phyloP scores from a whole-genome alignment of 2,113 vertebrate species.

The Aldabrachelys gigantea region DNA sequence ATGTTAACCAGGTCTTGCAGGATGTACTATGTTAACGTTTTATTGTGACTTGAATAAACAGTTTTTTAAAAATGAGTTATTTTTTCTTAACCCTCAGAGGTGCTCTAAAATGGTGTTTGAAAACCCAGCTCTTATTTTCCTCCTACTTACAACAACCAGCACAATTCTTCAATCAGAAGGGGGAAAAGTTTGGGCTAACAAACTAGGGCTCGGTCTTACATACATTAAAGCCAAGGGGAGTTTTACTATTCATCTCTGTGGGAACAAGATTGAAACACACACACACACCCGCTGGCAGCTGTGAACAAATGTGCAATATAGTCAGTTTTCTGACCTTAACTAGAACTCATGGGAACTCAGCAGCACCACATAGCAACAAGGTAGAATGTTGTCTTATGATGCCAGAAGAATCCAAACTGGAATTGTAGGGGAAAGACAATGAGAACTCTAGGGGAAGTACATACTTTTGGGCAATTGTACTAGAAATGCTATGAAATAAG shows the following conservation, averaged over 20 bases:
- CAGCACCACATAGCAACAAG: constrained; percentile 13
- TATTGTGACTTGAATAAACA: neutral
- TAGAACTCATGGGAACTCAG: neutral
- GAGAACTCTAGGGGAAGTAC: neutral
- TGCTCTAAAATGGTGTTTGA: no score
- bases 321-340: neutral
- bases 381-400: constrained; percentile 63
- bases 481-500: neutral
- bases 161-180: neutral
- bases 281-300: neutral
- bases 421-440: neutral
- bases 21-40: no score
- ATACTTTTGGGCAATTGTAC: neutral
- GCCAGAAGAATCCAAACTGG: constrained; percentile 18
- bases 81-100: no score
- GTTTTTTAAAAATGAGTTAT: no score
- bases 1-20: no score
- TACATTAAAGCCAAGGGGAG: neutral
- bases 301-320: neutral
- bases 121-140: no score
- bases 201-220: neutral
- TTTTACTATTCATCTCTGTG: no score
- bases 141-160: neutral
- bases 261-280: no score
- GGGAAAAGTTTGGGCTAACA: neutral